Evolutionary conservation across 2,888 invertebrate species (phyloP), one percentile per base, ranked within the genome.

Genomic region (Urechis unicinctus): DNA sequence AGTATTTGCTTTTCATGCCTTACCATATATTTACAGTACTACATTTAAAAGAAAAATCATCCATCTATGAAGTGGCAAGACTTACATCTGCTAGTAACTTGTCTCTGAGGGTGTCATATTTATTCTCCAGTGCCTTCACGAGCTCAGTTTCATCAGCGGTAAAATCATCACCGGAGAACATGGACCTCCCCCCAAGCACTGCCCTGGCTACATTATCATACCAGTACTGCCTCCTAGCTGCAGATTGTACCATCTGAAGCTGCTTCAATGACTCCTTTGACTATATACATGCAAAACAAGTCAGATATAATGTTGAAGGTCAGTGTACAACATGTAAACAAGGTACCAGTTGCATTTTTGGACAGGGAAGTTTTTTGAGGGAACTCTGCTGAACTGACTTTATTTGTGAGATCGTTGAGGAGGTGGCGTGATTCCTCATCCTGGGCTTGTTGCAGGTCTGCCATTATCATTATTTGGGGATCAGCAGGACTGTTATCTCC

Each of bases 51-150:
- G n/a, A n/a, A n/a, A n/a, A n/a, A n/a, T n/a, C n/a, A n/a, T n/a
- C n/a, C n/a, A n/a, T n/a, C n/a, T n/a, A n/a, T n/a, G n/a, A n/a
- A n/a, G 71, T 68, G 13, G 72, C 61, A 44, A 69, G 69, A 50
- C 36, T 36, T 17, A 36, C 36, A 17, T 73, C 69, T n/a, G 67
- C 61, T 31, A 74, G 59, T n/a, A 74, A 65, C 57, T 72, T 70
- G 58, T 73, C 72, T 44, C 67, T 64, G 43, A 74, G 66, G 21
- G 71, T 68, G 61, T 73, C 72, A 62, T 72, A 72, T 55, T 73
- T 74, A 25, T 68, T 68, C 45, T 72, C 67, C 31, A 74, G 62
- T 26, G 74, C 73, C 53, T 68, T 44, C 6, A 52, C n/a, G 5
- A 52, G 25, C 5, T 52, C 44, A 5, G 9, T 9, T 17, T 42